A percentile compares a stretch with the other conserved stretches of the same genome.
Evolutionary conservation across 92 coral and sea anemone species (phyloP).

Genomic region (Paramuricea clavata): DNA sequence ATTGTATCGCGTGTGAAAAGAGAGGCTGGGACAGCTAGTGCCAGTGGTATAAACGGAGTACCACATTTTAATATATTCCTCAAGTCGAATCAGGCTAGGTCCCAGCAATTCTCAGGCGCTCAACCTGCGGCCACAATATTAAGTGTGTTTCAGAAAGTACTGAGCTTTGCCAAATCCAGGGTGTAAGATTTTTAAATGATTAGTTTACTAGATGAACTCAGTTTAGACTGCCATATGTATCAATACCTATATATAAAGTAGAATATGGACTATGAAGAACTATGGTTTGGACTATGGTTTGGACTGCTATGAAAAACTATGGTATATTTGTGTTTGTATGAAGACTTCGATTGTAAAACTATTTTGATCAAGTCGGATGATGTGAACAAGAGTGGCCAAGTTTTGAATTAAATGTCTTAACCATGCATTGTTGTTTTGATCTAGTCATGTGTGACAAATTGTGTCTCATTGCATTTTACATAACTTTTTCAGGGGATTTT

Average conservation of each 20-base stretch:
- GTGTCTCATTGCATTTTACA: background rate
- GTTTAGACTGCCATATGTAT: no score
- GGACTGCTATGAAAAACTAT: background rate
- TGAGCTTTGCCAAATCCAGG: conserved; percentile 77
- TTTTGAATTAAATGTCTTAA: conserved; percentile 9
- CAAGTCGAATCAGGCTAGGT: conserved; percentile 48
- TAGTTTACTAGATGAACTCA: background rate
- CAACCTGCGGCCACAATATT: conserved; percentile 85
- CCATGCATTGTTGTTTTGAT: background rate
- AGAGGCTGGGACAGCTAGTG: conserved; percentile 76
- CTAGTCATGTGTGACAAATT: background rate
- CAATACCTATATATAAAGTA: background rate
- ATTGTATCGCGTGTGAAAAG: conserved; percentile 76
- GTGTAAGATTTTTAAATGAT: conserved; percentile 39
- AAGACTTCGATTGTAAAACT: conserved; percentile 8
- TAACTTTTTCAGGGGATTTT: no score
- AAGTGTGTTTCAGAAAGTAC: conserved; percentile 74
- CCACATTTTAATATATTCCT: conserved; percentile 80
- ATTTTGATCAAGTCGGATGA: conserved; percentile 18
- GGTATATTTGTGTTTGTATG: conserved; percentile 14
- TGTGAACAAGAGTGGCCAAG: background rate
- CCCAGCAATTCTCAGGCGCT: conserved; percentile 88
- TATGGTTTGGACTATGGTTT: background rate
- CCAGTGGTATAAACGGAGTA: conserved; percentile 81
- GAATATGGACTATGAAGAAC: background rate